These are phyloP conservation scores for Scolopax mira DNA, from an alignment of 2,113 vertebrate genomes.

Conservation along the genomic window DNA sequence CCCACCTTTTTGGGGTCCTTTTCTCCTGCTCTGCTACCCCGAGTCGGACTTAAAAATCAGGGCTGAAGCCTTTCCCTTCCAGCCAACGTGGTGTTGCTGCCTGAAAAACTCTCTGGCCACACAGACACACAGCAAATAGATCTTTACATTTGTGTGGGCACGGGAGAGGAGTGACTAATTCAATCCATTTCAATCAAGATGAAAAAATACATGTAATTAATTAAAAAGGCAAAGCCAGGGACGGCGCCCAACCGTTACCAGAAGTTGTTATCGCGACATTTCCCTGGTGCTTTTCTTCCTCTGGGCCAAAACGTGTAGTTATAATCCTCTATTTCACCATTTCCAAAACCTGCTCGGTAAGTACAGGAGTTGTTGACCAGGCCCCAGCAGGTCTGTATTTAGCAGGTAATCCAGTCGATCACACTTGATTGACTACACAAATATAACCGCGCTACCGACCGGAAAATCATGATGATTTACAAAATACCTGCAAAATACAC, in stretches of 20 bases:
- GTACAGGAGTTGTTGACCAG: neutral
- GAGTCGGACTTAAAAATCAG: neutral
- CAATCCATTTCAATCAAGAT: neutral
- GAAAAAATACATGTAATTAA: neutral
- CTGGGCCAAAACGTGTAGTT: neutral
- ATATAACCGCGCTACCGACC: neutral
- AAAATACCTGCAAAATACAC: neutral
- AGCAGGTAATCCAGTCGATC: neutral
- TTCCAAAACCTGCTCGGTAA: neutral
- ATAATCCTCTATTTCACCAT: neutral
- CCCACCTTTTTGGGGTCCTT: neutral
- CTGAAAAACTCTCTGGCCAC: neutral
- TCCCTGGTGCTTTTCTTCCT: neutral
- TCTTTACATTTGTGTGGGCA: neutral
- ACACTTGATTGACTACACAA: neutral
- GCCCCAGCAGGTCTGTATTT: neutral
- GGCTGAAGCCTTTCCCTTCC: neutral
- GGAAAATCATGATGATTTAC: neutral
- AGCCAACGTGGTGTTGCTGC: rapidly evolving
- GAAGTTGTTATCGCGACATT: neutral
- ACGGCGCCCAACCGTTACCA: neutral
- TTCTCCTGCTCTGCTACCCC: neutral
- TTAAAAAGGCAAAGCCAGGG: neutral
- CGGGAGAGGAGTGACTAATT: neutral
- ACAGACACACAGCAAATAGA: neutral